Evolutionary conservation across 2,797 vertebrate genomes (phyloP).

Genomic region (Novumbra hubbsi): DNA sequence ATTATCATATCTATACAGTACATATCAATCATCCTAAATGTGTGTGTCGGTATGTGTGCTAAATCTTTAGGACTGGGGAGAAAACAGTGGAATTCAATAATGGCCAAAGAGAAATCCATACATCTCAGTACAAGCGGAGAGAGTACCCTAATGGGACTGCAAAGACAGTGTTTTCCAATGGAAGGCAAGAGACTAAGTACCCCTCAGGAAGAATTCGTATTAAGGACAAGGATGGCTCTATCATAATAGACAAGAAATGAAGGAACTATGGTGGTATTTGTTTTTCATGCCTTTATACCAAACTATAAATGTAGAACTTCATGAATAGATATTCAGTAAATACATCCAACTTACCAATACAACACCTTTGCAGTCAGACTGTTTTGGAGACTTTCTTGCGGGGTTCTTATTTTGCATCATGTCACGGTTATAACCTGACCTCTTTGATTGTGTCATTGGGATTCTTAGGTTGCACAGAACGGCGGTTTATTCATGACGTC

Average conservation of each 20-base stretch:
- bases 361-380: neutral
- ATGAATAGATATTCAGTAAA: neutral
- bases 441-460: conserved; percentile 17
- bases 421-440: conserved; percentile 7
- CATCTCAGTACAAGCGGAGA: conserved; percentile 64
- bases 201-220: conserved; percentile 54
- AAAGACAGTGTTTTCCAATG: conserved; percentile 67
- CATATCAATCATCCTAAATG: neutral
- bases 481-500: conserved; percentile 40
- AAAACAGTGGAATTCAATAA: conserved; percentile 70
- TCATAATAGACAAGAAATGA: conserved; percentile 55
- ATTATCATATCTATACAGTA: no score
- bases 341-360: neutral
- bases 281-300: neutral
- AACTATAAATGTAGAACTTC: neutral
- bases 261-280: neutral
- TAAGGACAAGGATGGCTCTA: conserved; percentile 50
- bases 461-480: conserved; percentile 25
- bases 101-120: conserved; percentile 73
- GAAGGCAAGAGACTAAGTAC: conserved; percentile 65
- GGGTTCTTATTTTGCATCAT: neutral
- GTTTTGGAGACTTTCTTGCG: neutral
- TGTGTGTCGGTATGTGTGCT: neutral
- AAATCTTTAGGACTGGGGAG: conserved; percentile 65
- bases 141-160: conserved; percentile 72